phyloP scores from a whole-genome alignment of 2,888 invertebrate genomes.

The Dynastes hyllus region DNA sequence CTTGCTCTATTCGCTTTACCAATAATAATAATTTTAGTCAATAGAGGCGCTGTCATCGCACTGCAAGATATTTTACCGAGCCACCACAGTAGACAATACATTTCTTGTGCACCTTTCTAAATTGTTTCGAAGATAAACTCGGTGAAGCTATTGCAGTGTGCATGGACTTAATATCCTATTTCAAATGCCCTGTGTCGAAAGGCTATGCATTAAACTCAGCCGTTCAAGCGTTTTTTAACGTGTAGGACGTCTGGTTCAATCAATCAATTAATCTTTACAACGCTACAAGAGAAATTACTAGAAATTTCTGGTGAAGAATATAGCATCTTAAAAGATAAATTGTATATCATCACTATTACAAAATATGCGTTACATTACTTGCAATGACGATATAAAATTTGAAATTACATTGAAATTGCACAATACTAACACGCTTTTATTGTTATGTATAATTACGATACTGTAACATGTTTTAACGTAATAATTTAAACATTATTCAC shows the following conservation, averaged over 20 bases:
- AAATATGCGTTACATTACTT: neutral
- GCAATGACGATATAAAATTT: neutral
- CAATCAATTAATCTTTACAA: conserved; percentile 29
- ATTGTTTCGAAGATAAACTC: conserved; percentile 29
- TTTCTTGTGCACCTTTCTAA: conserved; percentile 48
- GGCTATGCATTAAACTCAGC: conserved; percentile 30
- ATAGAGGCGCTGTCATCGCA: conserved; percentile 60
- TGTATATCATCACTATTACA: neutral
- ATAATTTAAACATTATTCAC: too few species aligned
- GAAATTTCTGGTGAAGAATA: neutral
- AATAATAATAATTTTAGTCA: conserved; percentile 59
- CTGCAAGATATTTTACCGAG: conserved; percentile 49
- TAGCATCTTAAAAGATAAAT: conserved; percentile 9
- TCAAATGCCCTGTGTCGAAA: conserved; percentile 40
- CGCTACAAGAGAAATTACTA: conserved; percentile 4
- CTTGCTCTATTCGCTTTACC: conserved; percentile 56
- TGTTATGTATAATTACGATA: neutral
- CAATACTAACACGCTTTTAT: neutral
- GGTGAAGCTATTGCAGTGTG: conserved; percentile 43
- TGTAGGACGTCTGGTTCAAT: conserved; percentile 30
- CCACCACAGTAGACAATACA: conserved; percentile 43
- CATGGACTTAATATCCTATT: conserved; percentile 46
- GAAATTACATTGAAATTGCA: conserved; percentile 10
- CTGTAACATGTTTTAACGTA: neutral
- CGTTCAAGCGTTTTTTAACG: conserved; percentile 28